A percentile compares a stretch with the other conserved stretches of the same genome.
phyloP scores from a whole-genome alignment of 2,113 vertebrate genomes.

The Lophochroa leadbeateri region DNA sequence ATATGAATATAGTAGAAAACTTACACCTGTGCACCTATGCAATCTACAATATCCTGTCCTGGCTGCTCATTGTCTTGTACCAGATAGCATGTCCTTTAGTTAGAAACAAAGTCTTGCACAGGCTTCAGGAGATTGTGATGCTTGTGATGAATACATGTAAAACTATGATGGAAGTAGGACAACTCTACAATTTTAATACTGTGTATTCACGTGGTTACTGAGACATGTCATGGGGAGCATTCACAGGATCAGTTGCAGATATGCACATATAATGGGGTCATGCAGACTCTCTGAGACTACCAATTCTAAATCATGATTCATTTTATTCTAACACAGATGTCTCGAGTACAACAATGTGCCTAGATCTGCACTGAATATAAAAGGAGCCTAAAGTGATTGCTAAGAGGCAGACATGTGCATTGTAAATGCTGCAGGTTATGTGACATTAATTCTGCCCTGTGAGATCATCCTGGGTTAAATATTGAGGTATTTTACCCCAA shows the following conservation, averaged over 20 bases:
- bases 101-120: background rate
- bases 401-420: background rate
- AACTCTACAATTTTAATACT: background rate
- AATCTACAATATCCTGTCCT: background rate
- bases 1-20: background rate
- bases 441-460: background rate
- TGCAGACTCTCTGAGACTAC: background rate
- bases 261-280: background rate
- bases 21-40: background rate
- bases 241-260: background rate
- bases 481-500: background rate
- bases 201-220: background rate
- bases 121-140: background rate
- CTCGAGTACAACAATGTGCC: background rate
- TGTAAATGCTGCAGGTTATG: background rate
- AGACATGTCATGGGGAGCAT: background rate
- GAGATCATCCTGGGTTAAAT: background rate
- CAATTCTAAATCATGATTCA: background rate
- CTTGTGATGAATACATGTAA: background rate
- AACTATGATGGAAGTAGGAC: background rate
- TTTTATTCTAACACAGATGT: background rate
- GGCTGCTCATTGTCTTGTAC: background rate
- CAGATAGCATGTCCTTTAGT: background rate
- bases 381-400: background rate
- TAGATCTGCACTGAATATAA: background rate